Evolutionary conservation across 2,888 invertebrate species (phyloP).

Genomic region (Mermis nigrescens): DNA sequence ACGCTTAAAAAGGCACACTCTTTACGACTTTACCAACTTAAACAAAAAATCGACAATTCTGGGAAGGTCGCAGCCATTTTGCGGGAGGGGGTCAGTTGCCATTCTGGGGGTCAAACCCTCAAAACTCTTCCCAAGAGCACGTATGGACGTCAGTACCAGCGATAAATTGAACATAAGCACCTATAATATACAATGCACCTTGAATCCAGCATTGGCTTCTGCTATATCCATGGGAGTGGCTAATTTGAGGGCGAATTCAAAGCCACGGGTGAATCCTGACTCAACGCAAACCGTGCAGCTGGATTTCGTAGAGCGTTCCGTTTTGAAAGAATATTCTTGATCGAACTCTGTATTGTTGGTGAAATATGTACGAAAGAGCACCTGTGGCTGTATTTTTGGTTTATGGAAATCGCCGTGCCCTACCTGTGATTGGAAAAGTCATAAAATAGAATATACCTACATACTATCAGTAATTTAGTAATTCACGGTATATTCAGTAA

Average conservation of each 20-base stretch:
- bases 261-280: constrained; percentile 26
- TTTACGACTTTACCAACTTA: no score
- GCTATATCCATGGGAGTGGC: constrained; percentile 34
- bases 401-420: constrained; percentile 9
- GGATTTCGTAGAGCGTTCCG: constrained; percentile 32
- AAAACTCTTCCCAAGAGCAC: not conserved
- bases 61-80: no score
- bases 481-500: no score
- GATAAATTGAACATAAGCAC: not conserved
- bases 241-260: constrained; percentile 28
- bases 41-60: no score
- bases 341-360: constrained; percentile 31
- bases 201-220: constrained; percentile 35
- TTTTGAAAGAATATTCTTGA: constrained; percentile 33
- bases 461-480: no score
- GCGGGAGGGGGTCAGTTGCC: no score
- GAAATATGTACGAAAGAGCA: constrained; percentile 31
- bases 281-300: constrained; percentile 30
- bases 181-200: constrained; percentile 7
- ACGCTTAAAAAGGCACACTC: no score
- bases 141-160: not conserved
- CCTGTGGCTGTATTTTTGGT: constrained; percentile 21
- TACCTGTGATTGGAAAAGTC: no score
- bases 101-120: no score
- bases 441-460: no score